These are phyloP conservation scores for Linepithema humile DNA, from an alignment of 1,140 invertebrate species.

Conservation along the genomic window DNA sequence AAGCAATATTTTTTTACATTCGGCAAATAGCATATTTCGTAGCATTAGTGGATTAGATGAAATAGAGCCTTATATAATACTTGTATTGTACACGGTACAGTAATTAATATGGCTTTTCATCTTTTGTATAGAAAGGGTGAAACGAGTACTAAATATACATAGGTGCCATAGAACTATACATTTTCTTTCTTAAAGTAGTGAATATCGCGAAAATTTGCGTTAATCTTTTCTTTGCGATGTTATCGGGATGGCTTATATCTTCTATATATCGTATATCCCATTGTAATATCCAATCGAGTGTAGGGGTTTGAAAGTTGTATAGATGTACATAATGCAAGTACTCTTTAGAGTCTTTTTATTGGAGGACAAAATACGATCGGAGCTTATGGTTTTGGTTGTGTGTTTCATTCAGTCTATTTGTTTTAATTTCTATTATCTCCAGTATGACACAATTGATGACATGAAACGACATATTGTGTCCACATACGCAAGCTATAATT, in stretches of 20 bases:
- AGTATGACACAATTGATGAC: not conserved
- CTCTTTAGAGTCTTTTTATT: constrained; percentile 34
- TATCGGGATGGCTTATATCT: constrained; percentile 37
- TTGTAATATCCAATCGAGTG: constrained; percentile 53
- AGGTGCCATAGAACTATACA: not conserved
- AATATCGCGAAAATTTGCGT: constrained; percentile 25
- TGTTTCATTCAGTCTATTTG: constrained; percentile 39
- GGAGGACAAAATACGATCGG: not conserved
- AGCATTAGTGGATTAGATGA: constrained; percentile 32
- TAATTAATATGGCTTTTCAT: constrained; percentile 49
- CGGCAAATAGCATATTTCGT: constrained; percentile 27
- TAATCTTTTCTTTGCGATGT: constrained; percentile 32
- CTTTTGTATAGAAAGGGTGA: constrained; percentile 31
- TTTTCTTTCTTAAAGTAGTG: constrained; percentile 17
- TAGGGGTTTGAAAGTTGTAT: constrained; percentile 62
- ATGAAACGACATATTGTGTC: not conserved
- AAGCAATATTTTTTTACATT: constrained; percentile 60
- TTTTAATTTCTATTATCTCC: constrained; percentile 10
- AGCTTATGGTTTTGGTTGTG: constrained; percentile 66
- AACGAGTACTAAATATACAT: constrained; percentile 5
- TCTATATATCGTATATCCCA: constrained; percentile 58
- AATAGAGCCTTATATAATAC: constrained; percentile 36
- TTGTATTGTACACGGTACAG: constrained; percentile 8
- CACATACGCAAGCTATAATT: constrained; percentile 12
- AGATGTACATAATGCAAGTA: constrained; percentile 62